Evolutionary conservation across 2,113 vertebrate species (phyloP).

Genomic region (Elachura formosa): DNA sequence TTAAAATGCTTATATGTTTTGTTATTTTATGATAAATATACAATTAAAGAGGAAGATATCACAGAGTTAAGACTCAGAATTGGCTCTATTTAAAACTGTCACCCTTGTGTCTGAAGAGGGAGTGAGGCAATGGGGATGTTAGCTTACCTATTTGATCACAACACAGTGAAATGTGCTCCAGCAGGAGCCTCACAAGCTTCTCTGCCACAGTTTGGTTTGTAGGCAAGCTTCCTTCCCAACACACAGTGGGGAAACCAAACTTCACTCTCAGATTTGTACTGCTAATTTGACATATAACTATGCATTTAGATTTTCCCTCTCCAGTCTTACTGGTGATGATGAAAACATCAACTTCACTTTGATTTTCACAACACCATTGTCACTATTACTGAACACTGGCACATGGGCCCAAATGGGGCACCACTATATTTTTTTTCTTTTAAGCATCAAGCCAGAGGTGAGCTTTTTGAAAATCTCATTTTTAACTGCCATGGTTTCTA

Average conservation of each 20-base stretch:
- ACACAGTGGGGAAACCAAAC: background rate
- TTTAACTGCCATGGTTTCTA: background rate
- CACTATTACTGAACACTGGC: background rate
- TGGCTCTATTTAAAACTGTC: slow-evolving; percentile 11
- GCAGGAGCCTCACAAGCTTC: background rate
- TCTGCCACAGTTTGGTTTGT: background rate
- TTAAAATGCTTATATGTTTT: slow-evolving; percentile 53
- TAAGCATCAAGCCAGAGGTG: background rate
- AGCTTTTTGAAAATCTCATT: background rate
- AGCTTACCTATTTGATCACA: background rate
- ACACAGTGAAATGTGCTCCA: background rate
- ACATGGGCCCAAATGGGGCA: background rate
- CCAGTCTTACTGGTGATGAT: background rate
- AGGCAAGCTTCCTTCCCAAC: background rate
- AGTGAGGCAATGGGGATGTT: background rate
- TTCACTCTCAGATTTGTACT: background rate
- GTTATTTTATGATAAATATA: slow-evolving; percentile 67
- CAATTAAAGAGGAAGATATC: background rate
- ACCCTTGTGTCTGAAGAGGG: background rate
- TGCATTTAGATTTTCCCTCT: background rate
- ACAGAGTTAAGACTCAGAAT: background rate
- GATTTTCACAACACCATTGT: background rate
- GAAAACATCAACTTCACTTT: background rate
- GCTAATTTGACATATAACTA: background rate
- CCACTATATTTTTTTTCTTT: background rate